A percentile compares a stretch with the other conserved stretches of the same genome.
Conservation (phyloP, 2,888 invertebrate species). For the Periphyllus acericola region DNA sequence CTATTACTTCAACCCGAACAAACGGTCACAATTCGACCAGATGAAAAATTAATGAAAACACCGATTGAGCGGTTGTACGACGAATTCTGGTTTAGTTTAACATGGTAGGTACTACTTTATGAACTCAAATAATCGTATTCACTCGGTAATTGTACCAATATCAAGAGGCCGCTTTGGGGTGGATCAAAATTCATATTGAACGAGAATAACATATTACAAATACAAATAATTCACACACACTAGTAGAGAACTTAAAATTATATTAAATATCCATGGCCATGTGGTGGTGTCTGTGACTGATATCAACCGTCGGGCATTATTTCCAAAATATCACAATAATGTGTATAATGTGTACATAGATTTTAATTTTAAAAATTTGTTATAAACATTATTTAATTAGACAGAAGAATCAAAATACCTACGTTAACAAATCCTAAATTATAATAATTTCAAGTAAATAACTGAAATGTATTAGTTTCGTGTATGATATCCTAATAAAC, state of each 20-base stretch:
- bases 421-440: not conserved
- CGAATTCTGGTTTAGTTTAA: not conserved
- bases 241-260: not conserved
- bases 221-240: no score
- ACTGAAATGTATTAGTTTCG: not conserved
- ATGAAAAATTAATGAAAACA: not conserved
- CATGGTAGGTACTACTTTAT: not conserved
- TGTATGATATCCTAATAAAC: not conserved
- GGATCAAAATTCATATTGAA: not conserved
- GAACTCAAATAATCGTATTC: not conserved
- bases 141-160: not conserved
- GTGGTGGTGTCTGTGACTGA: not conserved
- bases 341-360: not conserved
- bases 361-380: not conserved
- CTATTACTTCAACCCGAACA: not conserved
- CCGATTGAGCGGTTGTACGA: not conserved
- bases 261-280: not conserved
- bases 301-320: not conserved
- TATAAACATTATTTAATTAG: not conserved
- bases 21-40: not conserved
- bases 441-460: not conserved
- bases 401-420: not conserved
- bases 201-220: not conserved
- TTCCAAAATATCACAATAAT: not conserved
- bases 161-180: constrained; percentile 7